Percentiles rank a stretch among this genome's conserved stretches.
phyloP scores from a whole-genome alignment of 2,113 vertebrate species.

The Oryzias celebensis region DNA sequence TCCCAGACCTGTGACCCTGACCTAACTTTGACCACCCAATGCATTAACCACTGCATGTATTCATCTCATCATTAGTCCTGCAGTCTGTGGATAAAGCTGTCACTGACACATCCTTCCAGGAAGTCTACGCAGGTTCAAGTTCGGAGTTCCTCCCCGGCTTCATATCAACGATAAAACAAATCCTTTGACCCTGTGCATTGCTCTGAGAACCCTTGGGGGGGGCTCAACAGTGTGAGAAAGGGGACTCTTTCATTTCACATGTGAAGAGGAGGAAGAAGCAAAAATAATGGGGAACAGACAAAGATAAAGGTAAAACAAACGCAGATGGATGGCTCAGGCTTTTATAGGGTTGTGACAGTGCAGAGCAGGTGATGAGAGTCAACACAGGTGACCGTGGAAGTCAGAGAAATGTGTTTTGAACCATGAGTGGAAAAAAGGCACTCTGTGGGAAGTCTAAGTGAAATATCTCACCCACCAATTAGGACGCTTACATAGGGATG shows the following conservation, averaged over 20 bases:
- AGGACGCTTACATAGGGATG: conserved; percentile 9
- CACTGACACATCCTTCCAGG: conserved; percentile 64
- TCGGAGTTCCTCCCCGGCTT: conserved; percentile 2
- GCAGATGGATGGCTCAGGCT: not conserved
- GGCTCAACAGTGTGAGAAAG: conserved; percentile 41
- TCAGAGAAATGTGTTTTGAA: conserved; percentile 53
- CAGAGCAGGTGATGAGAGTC: conserved; percentile 24
- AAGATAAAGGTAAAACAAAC: not conserved
- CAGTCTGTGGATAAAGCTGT: conserved; percentile 61
- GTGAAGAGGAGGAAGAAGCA: not conserved
- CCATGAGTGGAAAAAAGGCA: conserved; percentile 57
- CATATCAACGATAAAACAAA: conserved; percentile 59
- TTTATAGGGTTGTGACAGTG: not conserved
- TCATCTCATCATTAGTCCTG: conserved; percentile 25
- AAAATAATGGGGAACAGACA: not conserved
- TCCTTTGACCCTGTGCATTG: conserved; percentile 34
- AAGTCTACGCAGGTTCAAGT: conserved; percentile 36
- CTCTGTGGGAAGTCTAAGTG: conserved; percentile 40
- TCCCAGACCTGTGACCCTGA: conserved; percentile 34
- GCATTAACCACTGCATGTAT: conserved; percentile 22
- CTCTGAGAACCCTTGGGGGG: not conserved
- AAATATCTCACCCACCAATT: conserved; percentile 32
- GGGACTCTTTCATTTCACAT: conserved; percentile 7
- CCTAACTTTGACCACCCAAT: conserved; percentile 46
- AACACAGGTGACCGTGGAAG: conserved; percentile 36